Base-by-base conservation (phyloP, 2,797 vertebrate genomes). In the Channallabes apus region DNA sequence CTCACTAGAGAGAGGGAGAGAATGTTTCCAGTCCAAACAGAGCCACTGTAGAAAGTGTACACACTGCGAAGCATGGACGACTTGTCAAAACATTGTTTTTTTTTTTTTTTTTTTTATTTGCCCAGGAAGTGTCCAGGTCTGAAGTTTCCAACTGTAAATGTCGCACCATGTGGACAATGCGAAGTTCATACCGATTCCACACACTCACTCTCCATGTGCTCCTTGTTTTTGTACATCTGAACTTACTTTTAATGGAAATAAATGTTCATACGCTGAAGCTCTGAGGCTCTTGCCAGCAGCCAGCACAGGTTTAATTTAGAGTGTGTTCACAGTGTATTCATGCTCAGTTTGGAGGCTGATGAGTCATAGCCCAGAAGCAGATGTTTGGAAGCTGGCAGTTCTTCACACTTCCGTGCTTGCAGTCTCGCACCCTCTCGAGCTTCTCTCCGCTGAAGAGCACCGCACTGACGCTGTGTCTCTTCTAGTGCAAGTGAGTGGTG, bases 1-100 rank as follows among this genome's bases (percentile, higher is more conserved):
- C 81, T 87, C 76, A 90, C 89, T 4, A 14, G n/a, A n/a, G 22
- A 18, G 15, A 4, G 6, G 20, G n/a, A 18, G 18, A 32, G 27
- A 59, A 20, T 80, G 87, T 89, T 89, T 88, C 65, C 72, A 87
- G 82, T 59, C 79, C 82, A 90, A 90, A 88, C 85, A 81, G 32
- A 80, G 77, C 58, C 67, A 38, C 72, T 88, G 85, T 89, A 80
- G 86, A 89, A 73, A 71, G 46, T 87, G 80, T 86, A 88, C 81
- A 88, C 84, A 77, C 59, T 1, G 9, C 64, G 35, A 5, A 78
- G 72, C n/a, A 24, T 38, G 59, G 27, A 65, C 29, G 75, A 64
- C 73, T 89, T 87, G 83, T 73, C 75, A 87, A 69, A 86, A 89
- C 82, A 87, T 67, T 54, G 84, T n/a, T 69, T 3, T 18, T 3